Evolutionary conservation across 2,113 vertebrate genomes (phyloP).

Genomic region (Crotalus helleri): DNA sequence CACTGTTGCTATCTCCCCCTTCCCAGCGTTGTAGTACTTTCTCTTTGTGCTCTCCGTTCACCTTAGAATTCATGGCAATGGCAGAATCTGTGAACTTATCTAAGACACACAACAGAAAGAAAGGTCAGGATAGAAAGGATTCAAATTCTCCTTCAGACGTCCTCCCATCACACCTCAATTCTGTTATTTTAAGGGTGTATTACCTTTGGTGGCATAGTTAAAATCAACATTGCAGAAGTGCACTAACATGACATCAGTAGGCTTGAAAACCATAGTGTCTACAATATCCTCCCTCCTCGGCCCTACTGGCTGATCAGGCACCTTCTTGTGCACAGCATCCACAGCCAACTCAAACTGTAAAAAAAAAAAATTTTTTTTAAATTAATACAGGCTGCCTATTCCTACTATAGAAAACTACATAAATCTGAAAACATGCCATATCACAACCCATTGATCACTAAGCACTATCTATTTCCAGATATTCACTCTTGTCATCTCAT

Average conservation of each 20-base stretch:
- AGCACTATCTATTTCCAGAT: neutral
- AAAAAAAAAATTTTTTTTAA: neutral
- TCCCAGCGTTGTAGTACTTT: conserved; percentile 90
- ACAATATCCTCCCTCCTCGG: conserved; percentile 88
- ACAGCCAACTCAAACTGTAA: conserved; percentile 87
- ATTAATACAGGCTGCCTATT: neutral
- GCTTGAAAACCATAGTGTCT: conserved; percentile 90
- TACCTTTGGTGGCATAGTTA: conserved; percentile 89
- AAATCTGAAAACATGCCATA: neutral
- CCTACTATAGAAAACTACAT: neutral
- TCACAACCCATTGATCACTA: neutral
- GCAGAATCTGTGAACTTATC: conserved; percentile 89
- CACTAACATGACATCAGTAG: conserved; percentile 83
- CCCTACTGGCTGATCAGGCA: conserved; percentile 64
- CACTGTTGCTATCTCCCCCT: conserved; percentile 85
- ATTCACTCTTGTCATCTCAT: neutral
- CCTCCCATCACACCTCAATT: neutral
- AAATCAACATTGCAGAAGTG: conserved; percentile 89
- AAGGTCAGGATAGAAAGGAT: neutral
- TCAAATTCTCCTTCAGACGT: neutral
- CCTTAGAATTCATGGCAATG: conserved; percentile 78
- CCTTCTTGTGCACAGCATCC: conserved; percentile 85
- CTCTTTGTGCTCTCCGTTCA: conserved; percentile 90
- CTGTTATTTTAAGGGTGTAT: neutral
- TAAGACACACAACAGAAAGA: conserved; percentile 40